Evolutionary conservation across 2,797 vertebrate species (phyloP), one percentile per base, ranked within the genome.

Genomic region (Sarcoramphus papa): DNA sequence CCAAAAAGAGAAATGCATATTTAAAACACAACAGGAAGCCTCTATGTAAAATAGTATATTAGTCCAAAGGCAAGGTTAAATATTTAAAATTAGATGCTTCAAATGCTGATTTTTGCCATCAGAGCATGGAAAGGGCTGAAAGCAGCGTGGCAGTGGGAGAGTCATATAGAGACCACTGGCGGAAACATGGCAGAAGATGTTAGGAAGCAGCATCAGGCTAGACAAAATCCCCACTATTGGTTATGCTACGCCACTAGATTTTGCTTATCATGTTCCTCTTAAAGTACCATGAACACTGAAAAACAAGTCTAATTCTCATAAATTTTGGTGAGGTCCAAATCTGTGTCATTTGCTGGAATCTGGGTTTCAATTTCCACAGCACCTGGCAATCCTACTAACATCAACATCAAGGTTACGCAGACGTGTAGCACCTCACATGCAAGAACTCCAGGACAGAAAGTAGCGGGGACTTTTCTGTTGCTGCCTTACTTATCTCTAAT

Each of bases 361-460:
- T 35, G 24, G 21, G 16, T 63, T 94, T 90, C 47, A 63, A 9
- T 54, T 68, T 88, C 47, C 3, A 1, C 30, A 78, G 53, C 11
- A 11, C 2, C n/a, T 80, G 37, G 47, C 30, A 85, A 14, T 9
- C 7, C n/a, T 33, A 1, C 30, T 60, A 56, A 72, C 12, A 63
- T 3, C 73, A 74, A 0, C 25, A 54, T 14, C 6, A 9, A 74
- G 43, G 33, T 57, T 69, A 50, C 1, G 1, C 37, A 73, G 33
- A 27, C 11, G 23, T 30, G 62, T 31, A 47, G 25, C 37, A n/a
- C n/a, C 19, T 85, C 68, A 43, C 0, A 0, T 10, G 8, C 20
- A 60, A 67, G 77, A 76, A 69, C 22, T 56, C 56, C 53, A 69
- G 57, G 53, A 20, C 33, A 62, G 57, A 78, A 83, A 72, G 53